Evolutionary conservation across 2,113 vertebrate species (phyloP).

Genomic region (Crotalus viridis): DNA sequence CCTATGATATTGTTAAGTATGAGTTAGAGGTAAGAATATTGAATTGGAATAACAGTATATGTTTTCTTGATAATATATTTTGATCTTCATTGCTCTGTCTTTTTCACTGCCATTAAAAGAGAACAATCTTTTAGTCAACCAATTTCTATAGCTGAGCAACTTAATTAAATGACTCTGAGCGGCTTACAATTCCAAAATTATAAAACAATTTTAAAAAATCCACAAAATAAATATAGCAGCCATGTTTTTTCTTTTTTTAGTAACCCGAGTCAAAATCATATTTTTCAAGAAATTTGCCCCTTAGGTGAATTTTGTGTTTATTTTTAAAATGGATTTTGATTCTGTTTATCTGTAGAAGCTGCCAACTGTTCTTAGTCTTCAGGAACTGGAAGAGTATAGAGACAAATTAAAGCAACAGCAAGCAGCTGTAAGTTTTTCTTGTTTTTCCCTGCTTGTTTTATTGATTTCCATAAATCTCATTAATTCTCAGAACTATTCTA

Average conservation of each 20-base stretch:
- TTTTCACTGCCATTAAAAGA: accelerated
- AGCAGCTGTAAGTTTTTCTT: conserved; percentile 81
- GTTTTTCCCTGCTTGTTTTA: not conserved
- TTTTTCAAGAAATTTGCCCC: not conserved
- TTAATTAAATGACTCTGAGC: not conserved
- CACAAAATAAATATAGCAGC: not conserved
- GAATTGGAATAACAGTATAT: not conserved
- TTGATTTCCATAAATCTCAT: not conserved
- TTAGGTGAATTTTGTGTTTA: not conserved
- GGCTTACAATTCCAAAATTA: not conserved
- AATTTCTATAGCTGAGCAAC: not conserved
- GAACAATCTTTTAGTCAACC: not conserved
- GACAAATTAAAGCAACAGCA: conserved; percentile 93
- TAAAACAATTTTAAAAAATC: not conserved
- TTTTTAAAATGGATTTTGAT: conserved; percentile 29
- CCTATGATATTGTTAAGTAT: conserved; percentile 93
- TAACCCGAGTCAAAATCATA: not conserved
- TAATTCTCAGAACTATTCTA: not conserved
- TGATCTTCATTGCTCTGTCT: not conserved
- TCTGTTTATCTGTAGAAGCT: conserved; percentile 79
- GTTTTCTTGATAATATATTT: not conserved
- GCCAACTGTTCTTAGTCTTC: conserved; percentile 88
- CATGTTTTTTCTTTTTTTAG: not conserved
- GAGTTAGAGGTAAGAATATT: conserved; percentile 88
- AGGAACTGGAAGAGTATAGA: conserved; percentile 91